These are phyloP conservation scores for Cepaea nemoralis DNA, from an alignment of 1,140 invertebrate genomes.

Conservation along the genomic window DNA sequence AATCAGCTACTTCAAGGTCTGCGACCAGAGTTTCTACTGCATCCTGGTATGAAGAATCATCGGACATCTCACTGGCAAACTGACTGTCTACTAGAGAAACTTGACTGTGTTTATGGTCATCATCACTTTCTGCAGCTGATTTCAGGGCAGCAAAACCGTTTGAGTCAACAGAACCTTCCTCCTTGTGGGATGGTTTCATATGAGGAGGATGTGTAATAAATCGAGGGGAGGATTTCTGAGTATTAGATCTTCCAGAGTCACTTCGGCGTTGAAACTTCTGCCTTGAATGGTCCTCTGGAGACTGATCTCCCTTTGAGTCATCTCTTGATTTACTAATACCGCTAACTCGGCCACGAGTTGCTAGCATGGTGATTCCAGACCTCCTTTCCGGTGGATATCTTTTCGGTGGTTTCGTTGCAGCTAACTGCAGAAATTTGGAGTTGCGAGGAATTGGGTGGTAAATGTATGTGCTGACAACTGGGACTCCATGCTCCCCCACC, in stretches of 20 bases:
- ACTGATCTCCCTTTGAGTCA: conserved; percentile 1
- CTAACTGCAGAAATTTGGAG: conserved; percentile 52
- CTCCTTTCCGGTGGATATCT: conserved; percentile 43
- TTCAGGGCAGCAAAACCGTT: conserved; percentile 66
- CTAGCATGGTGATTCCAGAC: conserved; percentile 48
- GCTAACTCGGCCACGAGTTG: conserved; percentile 42
- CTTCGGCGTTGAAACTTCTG: conserved; percentile 42
- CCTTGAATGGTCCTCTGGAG: conserved; percentile 40
- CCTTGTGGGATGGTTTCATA: conserved; percentile 55
- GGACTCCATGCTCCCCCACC: conserved; percentile 37
- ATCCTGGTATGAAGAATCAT: conserved; percentile 56
- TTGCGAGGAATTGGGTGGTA: conserved; percentile 52
- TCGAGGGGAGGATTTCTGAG: conserved; percentile 69
- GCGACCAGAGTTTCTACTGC: conserved; percentile 53
- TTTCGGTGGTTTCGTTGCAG: conserved; percentile 45
- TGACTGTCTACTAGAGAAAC: conserved; percentile 66
- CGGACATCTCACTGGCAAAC: conserved; percentile 56
- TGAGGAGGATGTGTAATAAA: conserved; percentile 67
- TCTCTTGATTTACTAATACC: conserved; percentile 32
- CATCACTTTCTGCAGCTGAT: conserved; percentile 50
- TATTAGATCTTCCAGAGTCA: conserved; percentile 26
- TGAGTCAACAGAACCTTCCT: conserved; percentile 63
- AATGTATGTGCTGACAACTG: conserved; percentile 47
- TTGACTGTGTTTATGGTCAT: conserved; percentile 57
- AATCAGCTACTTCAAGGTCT: conserved; percentile 50